Conservation (phyloP, 2,113 vertebrate genomes). For the Octodon degus region DNA sequence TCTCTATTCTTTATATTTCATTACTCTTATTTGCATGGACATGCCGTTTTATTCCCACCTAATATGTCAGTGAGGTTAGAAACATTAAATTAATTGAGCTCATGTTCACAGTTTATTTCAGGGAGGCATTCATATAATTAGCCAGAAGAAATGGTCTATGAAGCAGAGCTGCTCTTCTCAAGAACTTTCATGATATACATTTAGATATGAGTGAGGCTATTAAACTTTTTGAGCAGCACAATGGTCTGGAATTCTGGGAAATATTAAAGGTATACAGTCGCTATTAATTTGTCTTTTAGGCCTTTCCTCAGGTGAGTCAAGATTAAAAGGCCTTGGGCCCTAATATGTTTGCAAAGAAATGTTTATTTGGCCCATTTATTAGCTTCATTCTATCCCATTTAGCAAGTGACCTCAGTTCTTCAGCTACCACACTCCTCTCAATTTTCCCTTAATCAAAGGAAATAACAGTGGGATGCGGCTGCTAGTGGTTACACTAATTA, state of each 20-base stretch:
- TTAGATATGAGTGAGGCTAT: not conserved
- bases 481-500: not conserved
- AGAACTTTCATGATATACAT: not conserved
- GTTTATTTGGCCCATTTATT: conserved; percentile 25
- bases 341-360: conserved; percentile 47
- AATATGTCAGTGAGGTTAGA: not conserved
- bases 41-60: not conserved
- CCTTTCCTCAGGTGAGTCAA: conserved; percentile 46
- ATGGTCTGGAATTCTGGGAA: conserved; percentile 30
- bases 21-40: not conserved
- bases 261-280: not conserved
- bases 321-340: conserved; percentile 26
- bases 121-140: not conserved
- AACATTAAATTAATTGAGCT: conserved; percentile 25
- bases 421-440: not conserved
- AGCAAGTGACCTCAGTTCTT: not conserved
- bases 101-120: not conserved
- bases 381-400: conserved; percentile 4
- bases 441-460: not conserved
- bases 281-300: not conserved
- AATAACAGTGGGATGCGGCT: not conserved
- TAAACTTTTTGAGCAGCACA: not conserved
- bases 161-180: not conserved
- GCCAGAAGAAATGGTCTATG: not conserved
- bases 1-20: not conserved